Evolutionary conservation across 1,140 invertebrate genomes (phyloP), one percentile per base, ranked within the genome.

Genomic region (Melanaphis sacchari): DNA sequence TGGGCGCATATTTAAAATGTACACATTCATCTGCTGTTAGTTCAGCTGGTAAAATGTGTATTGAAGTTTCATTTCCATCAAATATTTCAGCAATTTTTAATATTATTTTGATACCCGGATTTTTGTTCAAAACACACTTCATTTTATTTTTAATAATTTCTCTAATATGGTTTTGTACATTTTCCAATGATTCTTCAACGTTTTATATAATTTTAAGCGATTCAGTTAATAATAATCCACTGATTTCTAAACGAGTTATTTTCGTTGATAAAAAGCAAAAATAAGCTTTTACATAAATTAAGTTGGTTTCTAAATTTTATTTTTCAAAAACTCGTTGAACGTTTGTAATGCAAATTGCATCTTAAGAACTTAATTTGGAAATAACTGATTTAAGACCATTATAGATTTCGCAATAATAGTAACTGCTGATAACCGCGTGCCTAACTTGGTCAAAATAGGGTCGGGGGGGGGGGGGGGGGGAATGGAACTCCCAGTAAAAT

Each of bases 71-170:
- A 18, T 49, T 49, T 49, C 46, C 46, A 49, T 0, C 15, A 49
- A 49, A 2, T 49, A 49, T 49, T 49, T 49, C 9, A 49, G 15
- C 46, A 18, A 49, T 21, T 49, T 49, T 49, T n/a, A n/a, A n/a
- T n/a, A n/a, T n/a, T n/a, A n/a, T n/a, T n/a, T n/a, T n/a, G n/a
- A n/a, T n/a, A n/a, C n/a, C n/a, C n/a, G n/a, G n/a, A n/a, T n/a
- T 8, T 36, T 76, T 1, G 36, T n/a, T 76, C 36, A n/a, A n/a
- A n/a, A n/a, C n/a, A n/a, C n/a, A n/a, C n/a, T n/a, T n/a, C n/a
- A n/a, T n/a, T n/a, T n/a, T 76, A 76, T 36, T 76, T 76, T 76
- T 76, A 76, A 76, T 76, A 66, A 66, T 66, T 66, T 66, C 26
- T 66, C 59, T 5, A 2, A 66, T 5, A 31, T 66, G 26, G 59